These are phyloP conservation scores for Pterophyllum scalare DNA, from an alignment of 2,113 vertebrate genomes.

Conservation along the genomic window DNA sequence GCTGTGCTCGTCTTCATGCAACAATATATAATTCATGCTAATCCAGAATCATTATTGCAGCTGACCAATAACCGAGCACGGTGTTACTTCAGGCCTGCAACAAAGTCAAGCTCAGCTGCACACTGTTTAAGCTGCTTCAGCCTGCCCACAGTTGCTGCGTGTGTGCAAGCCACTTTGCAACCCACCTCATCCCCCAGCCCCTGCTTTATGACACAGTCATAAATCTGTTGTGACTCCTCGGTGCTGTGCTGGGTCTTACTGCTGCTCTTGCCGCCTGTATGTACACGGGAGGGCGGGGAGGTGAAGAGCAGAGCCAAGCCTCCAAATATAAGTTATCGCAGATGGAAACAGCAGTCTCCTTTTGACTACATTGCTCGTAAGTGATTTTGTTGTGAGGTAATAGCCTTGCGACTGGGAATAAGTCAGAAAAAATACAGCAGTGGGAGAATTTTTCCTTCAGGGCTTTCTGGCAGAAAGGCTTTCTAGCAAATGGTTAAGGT, in stretches of 20 bases:
- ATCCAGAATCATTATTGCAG: background rate
- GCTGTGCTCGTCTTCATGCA: background rate
- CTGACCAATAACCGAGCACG: background rate
- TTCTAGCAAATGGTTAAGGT: background rate
- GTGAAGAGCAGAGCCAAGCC: background rate
- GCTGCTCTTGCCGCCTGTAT: background rate
- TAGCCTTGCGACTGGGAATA: background rate
- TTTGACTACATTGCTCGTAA: background rate
- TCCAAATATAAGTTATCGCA: background rate
- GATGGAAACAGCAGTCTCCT: background rate
- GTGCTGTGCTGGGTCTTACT: background rate
- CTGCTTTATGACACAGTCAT: background rate
- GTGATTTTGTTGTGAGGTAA: constrained; percentile 1
- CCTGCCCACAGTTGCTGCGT: background rate
- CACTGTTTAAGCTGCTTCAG: background rate
- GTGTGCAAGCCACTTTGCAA: background rate
- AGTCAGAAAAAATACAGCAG: background rate
- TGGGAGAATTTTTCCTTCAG: constrained; percentile 7
- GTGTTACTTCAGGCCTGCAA: background rate
- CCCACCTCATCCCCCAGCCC: background rate
- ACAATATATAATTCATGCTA: background rate
- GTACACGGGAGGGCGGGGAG: background rate
- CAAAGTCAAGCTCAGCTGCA: background rate
- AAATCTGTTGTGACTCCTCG: background rate
- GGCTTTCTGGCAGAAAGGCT: background rate